phyloP scores from a whole-genome alignment of 2,113 vertebrate species.

The Naja naja region DNA sequence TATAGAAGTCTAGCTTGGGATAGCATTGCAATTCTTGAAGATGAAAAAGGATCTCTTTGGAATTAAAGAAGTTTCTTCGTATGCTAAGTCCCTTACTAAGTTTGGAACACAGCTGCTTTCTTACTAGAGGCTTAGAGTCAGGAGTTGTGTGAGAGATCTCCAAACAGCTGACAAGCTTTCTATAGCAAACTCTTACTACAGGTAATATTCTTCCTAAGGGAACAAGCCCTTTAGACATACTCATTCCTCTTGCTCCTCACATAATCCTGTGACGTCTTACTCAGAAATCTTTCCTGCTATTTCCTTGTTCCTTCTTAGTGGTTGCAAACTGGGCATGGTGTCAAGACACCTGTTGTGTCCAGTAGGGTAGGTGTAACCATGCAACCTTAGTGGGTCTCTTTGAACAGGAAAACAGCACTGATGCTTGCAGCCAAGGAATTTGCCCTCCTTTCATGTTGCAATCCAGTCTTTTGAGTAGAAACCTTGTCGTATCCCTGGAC shows the following conservation, averaged over 20 bases:
- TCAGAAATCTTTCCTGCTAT: background rate
- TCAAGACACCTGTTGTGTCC: background rate
- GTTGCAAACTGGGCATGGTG: background rate
- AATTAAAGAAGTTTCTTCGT: background rate
- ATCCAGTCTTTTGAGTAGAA: background rate
- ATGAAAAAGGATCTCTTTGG: too few species aligned
- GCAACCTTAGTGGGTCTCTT: background rate
- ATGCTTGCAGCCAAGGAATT: background rate
- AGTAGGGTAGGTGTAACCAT: background rate
- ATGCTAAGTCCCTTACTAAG: background rate
- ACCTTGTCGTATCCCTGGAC: background rate
- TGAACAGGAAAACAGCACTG: background rate
- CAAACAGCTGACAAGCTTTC: background rate
- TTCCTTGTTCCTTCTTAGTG: slow-evolving; percentile 12
- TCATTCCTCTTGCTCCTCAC: too few species aligned
- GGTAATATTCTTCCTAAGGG: background rate
- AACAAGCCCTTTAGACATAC: background rate
- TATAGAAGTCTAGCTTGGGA: background rate
- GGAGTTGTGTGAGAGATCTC: background rate
- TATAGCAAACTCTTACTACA: background rate
- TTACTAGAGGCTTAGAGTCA: background rate
- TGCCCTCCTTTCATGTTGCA: background rate
- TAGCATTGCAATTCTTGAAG: too few species aligned
- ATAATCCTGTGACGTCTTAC: background rate
- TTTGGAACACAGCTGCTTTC: background rate